Conservation (phyloP, 1,140 invertebrate species). For the Pachyrhynchus sulphureomaculatus region DNA sequence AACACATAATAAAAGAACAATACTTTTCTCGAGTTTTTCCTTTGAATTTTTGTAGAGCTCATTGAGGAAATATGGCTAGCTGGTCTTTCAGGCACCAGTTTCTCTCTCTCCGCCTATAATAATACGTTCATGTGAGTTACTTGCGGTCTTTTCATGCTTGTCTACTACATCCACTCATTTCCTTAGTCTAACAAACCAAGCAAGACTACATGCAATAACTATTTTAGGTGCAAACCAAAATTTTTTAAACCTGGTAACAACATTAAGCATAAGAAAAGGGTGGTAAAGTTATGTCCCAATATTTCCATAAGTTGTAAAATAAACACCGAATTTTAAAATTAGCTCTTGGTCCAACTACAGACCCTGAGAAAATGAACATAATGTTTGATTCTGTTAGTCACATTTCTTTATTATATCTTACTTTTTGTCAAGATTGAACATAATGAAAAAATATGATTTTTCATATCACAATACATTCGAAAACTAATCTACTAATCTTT, state of each 20-base stretch:
- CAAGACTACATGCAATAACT: constrained; percentile 32
- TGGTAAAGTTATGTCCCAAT: neutral
- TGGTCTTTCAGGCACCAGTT: constrained; percentile 42
- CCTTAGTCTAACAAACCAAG: constrained; percentile 43
- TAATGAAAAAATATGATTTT: no score
- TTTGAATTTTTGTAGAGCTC: constrained; percentile 75
- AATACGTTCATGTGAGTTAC: constrained; percentile 64
- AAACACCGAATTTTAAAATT: no score
- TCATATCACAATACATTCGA: no score
- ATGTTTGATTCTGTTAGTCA: no score
- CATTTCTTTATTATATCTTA: no score
- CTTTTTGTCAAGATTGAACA: no score
- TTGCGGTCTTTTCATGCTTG: constrained; percentile 38
- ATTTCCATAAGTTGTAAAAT: neutral
- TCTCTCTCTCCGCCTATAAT: constrained; percentile 79
- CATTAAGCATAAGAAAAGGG: neutral
- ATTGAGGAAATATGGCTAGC: constrained; percentile 63
- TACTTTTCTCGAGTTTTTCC: constrained; percentile 75
- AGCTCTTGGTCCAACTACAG: no score
- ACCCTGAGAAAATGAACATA: no score
- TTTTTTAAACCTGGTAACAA: no score
- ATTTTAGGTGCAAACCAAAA: neutral
- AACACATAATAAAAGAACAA: neutral
- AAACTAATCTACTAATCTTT: no score
- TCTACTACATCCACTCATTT: constrained; percentile 33